Base-by-base conservation (phyloP, 2,888 invertebrate species). In the Eudasyphora cyanicolor region DNA sequence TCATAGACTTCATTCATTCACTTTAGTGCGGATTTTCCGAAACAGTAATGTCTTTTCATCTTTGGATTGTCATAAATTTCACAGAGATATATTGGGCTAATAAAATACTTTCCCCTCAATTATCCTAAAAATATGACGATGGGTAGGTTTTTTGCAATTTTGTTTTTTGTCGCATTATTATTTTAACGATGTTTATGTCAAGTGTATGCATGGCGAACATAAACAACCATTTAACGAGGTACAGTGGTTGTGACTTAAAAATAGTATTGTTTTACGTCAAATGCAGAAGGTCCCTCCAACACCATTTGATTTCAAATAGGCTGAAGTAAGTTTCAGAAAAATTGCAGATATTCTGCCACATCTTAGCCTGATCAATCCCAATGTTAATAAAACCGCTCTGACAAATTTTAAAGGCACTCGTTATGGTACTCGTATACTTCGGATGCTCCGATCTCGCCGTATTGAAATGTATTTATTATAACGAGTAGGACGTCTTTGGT, bases 31-130 rank as follows among this genome's bases (percentile, higher is more conserved):
- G 21, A 19, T 71, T 71, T 35, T 51, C 19, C 10, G 42, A 57
- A 60, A 70, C 62, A 78, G 10, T 62, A 24, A 21, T 49, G 79
- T 79, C 85, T 81, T 85, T 85, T 85, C 78, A 83, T 85, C 81
- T 83, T 83, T 73, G 73, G 74, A 69, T 77, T 81, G 81, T 82
- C 85, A 79, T 85, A 85, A 85, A 83, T 85, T 83, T 81, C 73
- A 64, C 62, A 76, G 51, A 79, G 78, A 81, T 49, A 73, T 73
- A 84, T 84, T 81, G 60, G 69, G 71, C 81, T 81, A 71, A 84
- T 84, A 84, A 84, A 84, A 81, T 62, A 45, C 74, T 49, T 69
- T 27, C 29, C 60, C 29, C 54, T 21, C 54, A 19, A 10, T 21
- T 4, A 8, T 19, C 32, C n/a, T 14, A 14, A 60, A 60, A 29